These are phyloP conservation scores for Halictus quadricinctus DNA, from an alignment of 2,888 invertebrate species.

Conservation along the genomic window DNA sequence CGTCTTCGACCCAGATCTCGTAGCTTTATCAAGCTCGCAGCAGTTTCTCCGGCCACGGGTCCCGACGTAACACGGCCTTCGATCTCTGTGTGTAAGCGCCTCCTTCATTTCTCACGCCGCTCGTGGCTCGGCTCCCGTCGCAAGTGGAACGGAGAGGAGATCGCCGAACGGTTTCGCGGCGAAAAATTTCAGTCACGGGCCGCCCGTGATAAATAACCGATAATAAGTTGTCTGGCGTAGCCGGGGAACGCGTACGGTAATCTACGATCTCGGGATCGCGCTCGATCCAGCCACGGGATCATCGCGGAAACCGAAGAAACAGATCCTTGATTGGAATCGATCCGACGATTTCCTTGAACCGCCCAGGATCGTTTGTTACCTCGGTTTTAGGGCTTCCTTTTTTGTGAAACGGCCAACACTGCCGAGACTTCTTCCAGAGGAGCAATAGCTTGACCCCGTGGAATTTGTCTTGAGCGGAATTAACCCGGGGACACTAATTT, in stretches of 20 bases:
- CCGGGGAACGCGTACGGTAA: constrained; percentile 40
- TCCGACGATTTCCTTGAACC: constrained; percentile 27
- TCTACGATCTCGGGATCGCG: constrained; percentile 3
- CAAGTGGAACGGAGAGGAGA: constrained; percentile 53
- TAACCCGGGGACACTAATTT: not conserved
- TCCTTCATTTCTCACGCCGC: constrained; percentile 57
- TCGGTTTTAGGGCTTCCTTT: constrained; percentile 2
- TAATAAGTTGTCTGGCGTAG: constrained; percentile 51
- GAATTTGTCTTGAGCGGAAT: not conserved
- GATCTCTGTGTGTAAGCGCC: constrained; percentile 52
- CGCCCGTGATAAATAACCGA: constrained; percentile 54
- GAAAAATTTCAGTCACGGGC: constrained; percentile 54
- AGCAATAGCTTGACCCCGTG: not conserved
- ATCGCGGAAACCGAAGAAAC: constrained; percentile 32
- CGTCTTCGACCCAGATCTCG: constrained; percentile 55
- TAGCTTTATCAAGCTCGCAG: constrained; percentile 56
- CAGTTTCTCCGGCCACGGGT: constrained; percentile 50
- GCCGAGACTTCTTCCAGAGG: not conserved
- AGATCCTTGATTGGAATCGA: constrained; percentile 40
- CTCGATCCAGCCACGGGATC: constrained; percentile 29
- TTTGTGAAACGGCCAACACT: not conserved
- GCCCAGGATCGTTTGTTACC: constrained; percentile 28
- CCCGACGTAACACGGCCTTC: constrained; percentile 57
- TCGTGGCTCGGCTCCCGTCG: constrained; percentile 40
- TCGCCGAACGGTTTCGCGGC: constrained; percentile 36